Evolutionary conservation across 2,797 vertebrate species (phyloP).

Genomic region (Crocidura indochinensis): DNA sequence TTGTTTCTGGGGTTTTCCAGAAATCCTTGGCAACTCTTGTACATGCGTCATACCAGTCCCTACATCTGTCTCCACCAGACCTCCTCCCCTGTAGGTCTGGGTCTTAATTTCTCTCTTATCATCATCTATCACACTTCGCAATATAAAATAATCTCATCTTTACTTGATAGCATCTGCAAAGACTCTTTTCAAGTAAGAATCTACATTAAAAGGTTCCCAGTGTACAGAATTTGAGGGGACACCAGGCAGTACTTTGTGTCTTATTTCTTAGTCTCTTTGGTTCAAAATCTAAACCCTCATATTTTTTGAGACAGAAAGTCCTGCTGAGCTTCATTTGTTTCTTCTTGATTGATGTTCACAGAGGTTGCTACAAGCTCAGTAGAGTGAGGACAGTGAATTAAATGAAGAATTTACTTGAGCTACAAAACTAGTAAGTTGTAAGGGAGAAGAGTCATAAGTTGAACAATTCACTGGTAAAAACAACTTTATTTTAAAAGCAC

Average conservation of each 20-base stretch:
- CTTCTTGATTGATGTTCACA: neutral
- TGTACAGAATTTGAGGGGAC: neutral
- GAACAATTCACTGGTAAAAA: neutral
- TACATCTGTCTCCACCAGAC: neutral
- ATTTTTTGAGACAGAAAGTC: neutral
- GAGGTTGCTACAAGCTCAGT: neutral
- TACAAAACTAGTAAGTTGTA: neutral
- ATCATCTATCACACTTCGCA: neutral
- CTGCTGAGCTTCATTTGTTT: neutral
- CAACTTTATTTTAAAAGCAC: neutral
- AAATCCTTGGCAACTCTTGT: neutral
- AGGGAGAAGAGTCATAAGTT: neutral
- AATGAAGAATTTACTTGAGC: neutral
- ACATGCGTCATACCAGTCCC: neutral
- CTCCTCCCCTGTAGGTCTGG: neutral
- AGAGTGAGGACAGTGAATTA: neutral
- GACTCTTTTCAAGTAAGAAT: neutral
- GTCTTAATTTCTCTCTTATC: neutral
- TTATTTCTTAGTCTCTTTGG: neutral
- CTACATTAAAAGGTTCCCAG: neutral
- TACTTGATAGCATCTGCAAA: neutral
- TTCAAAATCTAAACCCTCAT: neutral
- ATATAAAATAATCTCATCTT: neutral
- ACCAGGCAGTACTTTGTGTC: too few relatives aligned
- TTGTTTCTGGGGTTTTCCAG: neutral